phyloP scores from a whole-genome alignment of 2,797 vertebrate species.

The Alectoris magna region DNA sequence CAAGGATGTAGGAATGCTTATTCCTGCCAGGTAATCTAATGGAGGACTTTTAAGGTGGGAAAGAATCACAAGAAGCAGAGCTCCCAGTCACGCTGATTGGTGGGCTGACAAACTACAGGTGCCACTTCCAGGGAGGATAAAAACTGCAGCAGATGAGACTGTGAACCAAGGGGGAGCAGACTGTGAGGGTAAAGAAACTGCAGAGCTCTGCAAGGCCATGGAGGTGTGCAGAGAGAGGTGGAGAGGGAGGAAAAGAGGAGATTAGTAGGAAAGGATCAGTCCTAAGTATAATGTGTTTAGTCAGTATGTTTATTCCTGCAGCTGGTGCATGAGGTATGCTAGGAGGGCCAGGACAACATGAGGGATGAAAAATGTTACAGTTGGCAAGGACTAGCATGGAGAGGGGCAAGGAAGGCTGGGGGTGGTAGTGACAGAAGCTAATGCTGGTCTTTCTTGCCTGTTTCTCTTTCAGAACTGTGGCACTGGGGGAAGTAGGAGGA shows the following conservation, averaged over 20 bases:
- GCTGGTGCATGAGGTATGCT: not conserved
- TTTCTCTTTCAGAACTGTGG: not conserved
- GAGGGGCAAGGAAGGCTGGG: not conserved
- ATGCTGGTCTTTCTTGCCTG: not conserved
- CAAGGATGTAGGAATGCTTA: not conserved
- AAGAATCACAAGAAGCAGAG: not conserved
- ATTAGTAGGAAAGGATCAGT: not conserved
- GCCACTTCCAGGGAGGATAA: not conserved
- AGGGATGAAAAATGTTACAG: no score
- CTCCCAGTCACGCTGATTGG: rapidly evolving
- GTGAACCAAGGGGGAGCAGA: not conserved
- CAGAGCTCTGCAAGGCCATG: not conserved
- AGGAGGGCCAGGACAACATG: not conserved
- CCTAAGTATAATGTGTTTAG: not conserved
- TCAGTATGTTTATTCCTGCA: not conserved
- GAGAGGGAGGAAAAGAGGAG: not conserved
- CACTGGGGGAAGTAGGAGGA: not conserved
- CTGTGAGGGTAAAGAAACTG: rapidly evolving
- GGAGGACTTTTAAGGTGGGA: not conserved
- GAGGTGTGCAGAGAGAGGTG: not conserved
- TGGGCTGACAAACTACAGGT: not conserved
- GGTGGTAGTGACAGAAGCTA: not conserved
- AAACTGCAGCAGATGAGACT: not conserved
- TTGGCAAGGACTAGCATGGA: not conserved
- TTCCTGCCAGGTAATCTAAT: not conserved